A percentile compares a stretch with the other conserved stretches of the same genome.
phyloP scores from a whole-genome alignment of 1,140 invertebrate genomes.

The Nebria ingens region DNA sequence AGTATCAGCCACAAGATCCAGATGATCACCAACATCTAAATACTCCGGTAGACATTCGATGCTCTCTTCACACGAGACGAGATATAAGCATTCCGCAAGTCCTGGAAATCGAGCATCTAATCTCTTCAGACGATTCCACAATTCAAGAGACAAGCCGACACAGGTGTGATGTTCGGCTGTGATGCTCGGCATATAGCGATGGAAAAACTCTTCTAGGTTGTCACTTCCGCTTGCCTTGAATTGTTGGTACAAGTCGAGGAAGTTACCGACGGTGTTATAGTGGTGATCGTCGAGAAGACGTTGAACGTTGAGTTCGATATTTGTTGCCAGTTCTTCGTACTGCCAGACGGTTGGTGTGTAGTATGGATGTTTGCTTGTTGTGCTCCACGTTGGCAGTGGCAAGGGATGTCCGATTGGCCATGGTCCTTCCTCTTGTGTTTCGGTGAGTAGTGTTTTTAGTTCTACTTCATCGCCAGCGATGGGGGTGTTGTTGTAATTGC shows the following conservation, averaged over 20 bases:
- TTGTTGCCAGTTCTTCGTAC: slow-evolving; percentile 68
- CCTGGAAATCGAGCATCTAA: slow-evolving; percentile 51
- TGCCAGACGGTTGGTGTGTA: slow-evolving; percentile 48
- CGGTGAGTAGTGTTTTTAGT: slow-evolving; percentile 28
- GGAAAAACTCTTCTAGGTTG: slow-evolving; percentile 55
- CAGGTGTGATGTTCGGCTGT: slow-evolving; percentile 71
- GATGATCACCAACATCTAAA: slow-evolving; percentile 41
- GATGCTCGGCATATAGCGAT: slow-evolving; percentile 65
- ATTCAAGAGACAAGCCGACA: slow-evolving; percentile 73
- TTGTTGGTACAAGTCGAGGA: slow-evolving; percentile 65
- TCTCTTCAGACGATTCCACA: slow-evolving; percentile 49
- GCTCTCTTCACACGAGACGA: slow-evolving; percentile 82
- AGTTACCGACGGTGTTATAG: slow-evolving; percentile 81
- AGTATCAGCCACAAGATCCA: slow-evolving; percentile 47
- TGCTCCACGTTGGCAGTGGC: slow-evolving; percentile 55
- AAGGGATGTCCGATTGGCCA: slow-evolving; percentile 53
- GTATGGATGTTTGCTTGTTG: slow-evolving; percentile 36
- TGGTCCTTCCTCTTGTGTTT: slow-evolving; percentile 37
- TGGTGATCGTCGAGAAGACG: slow-evolving; percentile 65
- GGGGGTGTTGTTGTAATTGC: slow-evolving; percentile 16
- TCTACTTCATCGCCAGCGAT: slow-evolving; percentile 30
- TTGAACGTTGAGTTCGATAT: slow-evolving; percentile 64
- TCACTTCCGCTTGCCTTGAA: slow-evolving; percentile 51
- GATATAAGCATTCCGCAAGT: slow-evolving; percentile 51
- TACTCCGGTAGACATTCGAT: slow-evolving; percentile 58